Percentiles rank a stretch among this genome's conserved stretches.
Conservation (phyloP, 2,113 vertebrate genomes). For the Azemiops feae region DNA sequence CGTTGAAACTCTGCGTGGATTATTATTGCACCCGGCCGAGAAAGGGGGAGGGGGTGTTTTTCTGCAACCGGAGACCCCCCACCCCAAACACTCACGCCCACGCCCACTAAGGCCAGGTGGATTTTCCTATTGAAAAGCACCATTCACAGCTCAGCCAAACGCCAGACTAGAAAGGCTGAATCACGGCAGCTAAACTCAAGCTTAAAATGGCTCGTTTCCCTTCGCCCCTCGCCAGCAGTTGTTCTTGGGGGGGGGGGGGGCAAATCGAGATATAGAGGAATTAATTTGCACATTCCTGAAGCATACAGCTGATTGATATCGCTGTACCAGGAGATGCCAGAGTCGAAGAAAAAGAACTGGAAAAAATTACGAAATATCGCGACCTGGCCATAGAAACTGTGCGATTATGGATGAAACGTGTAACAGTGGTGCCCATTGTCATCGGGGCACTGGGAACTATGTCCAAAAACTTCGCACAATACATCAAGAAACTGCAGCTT, state of each 20-base stretch:
- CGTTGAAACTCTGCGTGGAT: background rate
- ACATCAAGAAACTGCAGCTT: too few species aligned
- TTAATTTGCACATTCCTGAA: background rate
- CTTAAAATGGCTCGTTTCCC: too few species aligned
- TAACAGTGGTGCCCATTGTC: too few species aligned
- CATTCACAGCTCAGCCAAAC: background rate
- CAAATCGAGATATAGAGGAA: background rate
- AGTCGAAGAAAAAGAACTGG: too few species aligned
- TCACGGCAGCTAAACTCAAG: background rate
- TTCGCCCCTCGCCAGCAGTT: background rate
- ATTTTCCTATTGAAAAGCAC: background rate
- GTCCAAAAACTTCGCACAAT: too few species aligned
- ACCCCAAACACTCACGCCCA: background rate
- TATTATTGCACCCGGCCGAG: background rate
- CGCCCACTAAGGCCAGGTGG: background rate
- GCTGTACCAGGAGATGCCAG: too few species aligned
- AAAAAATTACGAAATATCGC: too few species aligned
- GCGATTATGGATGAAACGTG: too few species aligned
- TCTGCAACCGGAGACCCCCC: background rate
- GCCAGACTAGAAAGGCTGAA: background rate
- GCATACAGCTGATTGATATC: too few species aligned
- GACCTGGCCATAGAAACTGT: too few species aligned
- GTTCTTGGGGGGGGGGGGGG: background rate
- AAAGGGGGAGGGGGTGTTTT: background rate
- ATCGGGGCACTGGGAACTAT: too few species aligned